phyloP scores from a whole-genome alignment of 2,888 invertebrate genomes.

The Tachina grossa region DNA sequence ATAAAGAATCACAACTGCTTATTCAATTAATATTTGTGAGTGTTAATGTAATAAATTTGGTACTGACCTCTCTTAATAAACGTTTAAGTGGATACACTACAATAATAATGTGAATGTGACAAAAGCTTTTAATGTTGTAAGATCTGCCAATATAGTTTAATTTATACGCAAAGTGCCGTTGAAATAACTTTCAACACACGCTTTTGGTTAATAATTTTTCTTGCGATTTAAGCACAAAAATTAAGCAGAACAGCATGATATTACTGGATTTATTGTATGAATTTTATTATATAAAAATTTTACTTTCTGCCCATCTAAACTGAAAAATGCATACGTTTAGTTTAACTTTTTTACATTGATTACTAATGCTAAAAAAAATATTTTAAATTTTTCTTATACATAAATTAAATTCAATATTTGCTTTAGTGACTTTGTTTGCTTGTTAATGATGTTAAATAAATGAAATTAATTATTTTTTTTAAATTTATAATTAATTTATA shows the following conservation, averaged over 20 bases:
- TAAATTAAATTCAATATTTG: constrained; percentile 37
- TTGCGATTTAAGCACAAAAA: neutral
- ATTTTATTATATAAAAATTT: constrained; percentile 60
- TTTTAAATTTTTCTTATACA: constrained; percentile 13
- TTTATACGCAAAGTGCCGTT: too few relatives aligned
- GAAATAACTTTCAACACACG: too few relatives aligned
- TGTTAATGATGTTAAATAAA: constrained; percentile 23
- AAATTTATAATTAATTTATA: neutral
- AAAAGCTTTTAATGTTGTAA: too few relatives aligned
- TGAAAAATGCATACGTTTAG: constrained; percentile 76
- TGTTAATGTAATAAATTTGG: too few relatives aligned
- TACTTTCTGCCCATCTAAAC: constrained; percentile 81
- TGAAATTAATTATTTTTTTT: neutral
- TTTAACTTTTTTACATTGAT: constrained; percentile 6
- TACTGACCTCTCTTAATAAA: too few relatives aligned
- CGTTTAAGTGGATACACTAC: too few relatives aligned
- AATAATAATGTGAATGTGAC: too few relatives aligned
- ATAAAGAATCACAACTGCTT: too few relatives aligned
- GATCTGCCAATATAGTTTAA: too few relatives aligned
- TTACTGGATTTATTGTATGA: constrained; percentile 17
- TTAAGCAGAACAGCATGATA: too few relatives aligned
- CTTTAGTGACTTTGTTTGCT: constrained; percentile 54
- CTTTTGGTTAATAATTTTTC: too few relatives aligned
- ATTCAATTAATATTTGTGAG: too few relatives aligned
- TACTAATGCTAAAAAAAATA: constrained; percentile 17